Base-by-base conservation (phyloP, 1,140 invertebrate species). In the Polyergus mexicanus region DNA sequence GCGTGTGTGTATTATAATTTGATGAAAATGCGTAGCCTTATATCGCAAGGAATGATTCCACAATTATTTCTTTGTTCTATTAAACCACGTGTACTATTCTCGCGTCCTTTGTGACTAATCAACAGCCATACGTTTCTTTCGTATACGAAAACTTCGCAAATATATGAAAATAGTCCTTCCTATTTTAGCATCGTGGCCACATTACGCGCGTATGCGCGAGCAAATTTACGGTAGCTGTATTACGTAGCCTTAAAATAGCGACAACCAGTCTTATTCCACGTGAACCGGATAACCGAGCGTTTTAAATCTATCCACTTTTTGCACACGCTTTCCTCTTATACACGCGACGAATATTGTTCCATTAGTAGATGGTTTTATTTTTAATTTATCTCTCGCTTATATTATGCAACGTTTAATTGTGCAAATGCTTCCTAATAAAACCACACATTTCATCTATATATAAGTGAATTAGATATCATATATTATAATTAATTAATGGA, bases 401-500 rank as follows among this genome's bases (percentile, higher is more conserved):
- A 38, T 83, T 35, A 35, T 47, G 41, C 47, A 60, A 51, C 44
- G 0, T 77, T 77, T 51, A 63, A 60, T 28, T 32, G 66, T 25
- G n/a, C 66, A 19, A 51, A 56, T 41, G 28, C 8, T 38, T 83
- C 32, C 44, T 35, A 74, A 60, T 47, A 8, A 69, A 74, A 51
- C 38, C 38, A n/a, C 38, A n/a, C 38, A 38, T 83, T 47, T 62
- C 28, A 78, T 78, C 68, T 74, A 51, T 51, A 51, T 51, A 51
- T 51, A 83, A 60, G 60, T 83, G 28, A 13, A n/a, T 22, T 62
- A 83, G 54, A 47, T 13, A 32, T 83, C n/a, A 60, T 32, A 83
- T 74, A 83, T 74, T 72, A 32, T 32, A 83, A 83, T 83, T 83
- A 72, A 83, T 72, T 47, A 38, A 74, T 25, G 38, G 25, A 51